Conservation (phyloP, 2,797 vertebrate species). For the Urosaurus nigricauda region DNA sequence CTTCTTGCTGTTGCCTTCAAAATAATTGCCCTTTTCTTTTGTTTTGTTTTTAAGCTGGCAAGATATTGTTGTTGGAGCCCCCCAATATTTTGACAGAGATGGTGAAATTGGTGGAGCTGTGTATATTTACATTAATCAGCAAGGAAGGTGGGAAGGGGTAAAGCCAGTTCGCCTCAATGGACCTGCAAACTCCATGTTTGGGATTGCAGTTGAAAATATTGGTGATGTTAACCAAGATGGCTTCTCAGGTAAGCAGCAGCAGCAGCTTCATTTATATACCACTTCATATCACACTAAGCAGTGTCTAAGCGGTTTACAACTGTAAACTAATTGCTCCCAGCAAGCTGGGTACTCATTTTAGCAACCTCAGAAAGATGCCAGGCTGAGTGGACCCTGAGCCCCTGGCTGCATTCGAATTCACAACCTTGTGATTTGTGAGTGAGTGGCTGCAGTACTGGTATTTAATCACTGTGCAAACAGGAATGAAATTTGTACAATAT, state of each 20-base stretch:
- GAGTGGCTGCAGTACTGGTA: no score
- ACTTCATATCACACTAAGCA: no score
- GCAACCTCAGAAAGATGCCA: no score
- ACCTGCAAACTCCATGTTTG: slow-evolving; percentile 95
- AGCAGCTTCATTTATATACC: no score
- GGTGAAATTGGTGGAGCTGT: slow-evolving; percentile 92
- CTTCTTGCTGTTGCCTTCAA: slow-evolving; percentile 43
- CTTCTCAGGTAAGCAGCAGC: slow-evolving; percentile 84
- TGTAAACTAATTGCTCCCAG: no score
- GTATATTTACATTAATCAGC: slow-evolving; percentile 92
- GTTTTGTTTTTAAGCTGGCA: slow-evolving; percentile 87
- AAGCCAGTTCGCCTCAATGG: slow-evolving; percentile 88
- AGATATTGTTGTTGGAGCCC: slow-evolving; percentile 95
- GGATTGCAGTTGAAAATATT: slow-evolving; percentile 92
- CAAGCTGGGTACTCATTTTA: no score
- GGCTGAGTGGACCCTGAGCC: no score
- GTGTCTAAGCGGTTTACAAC: no score
- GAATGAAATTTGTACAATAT: neutral
- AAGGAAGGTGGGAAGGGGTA: slow-evolving; percentile 86
- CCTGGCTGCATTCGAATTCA: no score
- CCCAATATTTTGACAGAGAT: slow-evolving; percentile 94
- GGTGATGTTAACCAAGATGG: slow-evolving; percentile 94
- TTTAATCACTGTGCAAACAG: no score
- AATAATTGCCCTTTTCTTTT: neutral
- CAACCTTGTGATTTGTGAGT: no score